These are phyloP conservation scores for Patella vulgata DNA, from an alignment of 1,140 invertebrate species.

Conservation along the genomic window DNA sequence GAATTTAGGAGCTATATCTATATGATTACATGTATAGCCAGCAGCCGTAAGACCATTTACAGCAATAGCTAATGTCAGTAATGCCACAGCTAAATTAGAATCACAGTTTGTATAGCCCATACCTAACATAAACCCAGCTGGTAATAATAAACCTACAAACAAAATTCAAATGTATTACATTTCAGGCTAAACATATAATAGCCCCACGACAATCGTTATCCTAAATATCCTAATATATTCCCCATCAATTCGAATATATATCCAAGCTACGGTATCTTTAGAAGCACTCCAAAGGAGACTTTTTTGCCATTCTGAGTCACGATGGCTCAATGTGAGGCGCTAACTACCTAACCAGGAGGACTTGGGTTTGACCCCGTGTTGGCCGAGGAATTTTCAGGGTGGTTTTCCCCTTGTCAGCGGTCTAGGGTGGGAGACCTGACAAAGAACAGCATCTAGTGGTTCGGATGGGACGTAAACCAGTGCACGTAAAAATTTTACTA, in stretches of 20 bases:
- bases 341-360: too few species aligned
- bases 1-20: constrained; percentile 82
- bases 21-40: constrained; percentile 84
- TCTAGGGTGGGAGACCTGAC: too few species aligned
- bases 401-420: too few species aligned
- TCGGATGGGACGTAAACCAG: too few species aligned
- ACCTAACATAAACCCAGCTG: constrained; percentile 42
- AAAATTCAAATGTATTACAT: background rate
- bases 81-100: constrained; percentile 75
- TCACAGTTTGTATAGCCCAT: constrained; percentile 50
- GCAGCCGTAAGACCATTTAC: constrained; percentile 89
- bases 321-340: too few species aligned
- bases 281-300: too few species aligned
- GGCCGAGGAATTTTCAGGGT: too few species aligned
- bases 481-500: too few species aligned
- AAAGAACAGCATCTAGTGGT: too few species aligned
- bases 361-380: too few species aligned
- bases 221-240: background rate
- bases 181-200: background rate
- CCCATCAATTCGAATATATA: background rate
- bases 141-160: constrained; percentile 41
- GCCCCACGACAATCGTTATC: background rate
- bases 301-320: too few species aligned
- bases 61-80: constrained; percentile 84
- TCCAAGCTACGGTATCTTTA: too few species aligned